These are phyloP conservation scores for Parazoanthus swiftii DNA, from an alignment of 92 coral and sea anemone genomes.

Conservation along the genomic window DNA sequence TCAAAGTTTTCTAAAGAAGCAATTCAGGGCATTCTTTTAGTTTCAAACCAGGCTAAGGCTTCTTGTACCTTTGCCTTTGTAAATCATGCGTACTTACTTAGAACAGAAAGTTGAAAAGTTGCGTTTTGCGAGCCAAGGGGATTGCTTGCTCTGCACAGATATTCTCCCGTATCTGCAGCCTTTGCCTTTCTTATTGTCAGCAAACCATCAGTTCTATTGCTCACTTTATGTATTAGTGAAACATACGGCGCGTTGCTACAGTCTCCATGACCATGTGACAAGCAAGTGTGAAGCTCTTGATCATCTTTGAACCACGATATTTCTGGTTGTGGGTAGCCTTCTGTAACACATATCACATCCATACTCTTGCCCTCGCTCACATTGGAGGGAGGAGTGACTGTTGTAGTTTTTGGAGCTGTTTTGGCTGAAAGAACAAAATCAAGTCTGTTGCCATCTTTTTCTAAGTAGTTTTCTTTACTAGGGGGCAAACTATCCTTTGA, in stretches of 20 bases:
- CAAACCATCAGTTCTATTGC: not conserved
- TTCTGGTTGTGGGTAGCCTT: slow-evolving; percentile 44
- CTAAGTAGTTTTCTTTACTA: not conserved
- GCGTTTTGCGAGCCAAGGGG: slow-evolving; percentile 30
- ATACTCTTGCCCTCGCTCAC: not conserved
- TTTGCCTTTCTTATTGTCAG: slow-evolving; percentile 27
- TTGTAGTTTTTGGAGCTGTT: not conserved
- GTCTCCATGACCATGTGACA: not conserved
- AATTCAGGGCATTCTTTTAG: no score
- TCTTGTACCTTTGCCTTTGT: no score
- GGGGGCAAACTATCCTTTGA: no score
- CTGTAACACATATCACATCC: slow-evolving; percentile 4
- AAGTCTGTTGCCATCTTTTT: not conserved
- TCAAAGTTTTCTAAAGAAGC: no score
- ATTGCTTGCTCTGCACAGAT: slow-evolving; percentile 48
- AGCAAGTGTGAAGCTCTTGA: slow-evolving; percentile 19
- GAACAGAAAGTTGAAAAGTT: slow-evolving; percentile 17
- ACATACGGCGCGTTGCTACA: not conserved
- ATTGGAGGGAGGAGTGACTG: not conserved
- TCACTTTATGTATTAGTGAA: not conserved
- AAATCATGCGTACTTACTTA: slow-evolving; percentile 37
- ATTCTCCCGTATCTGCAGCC: slow-evolving; percentile 39
- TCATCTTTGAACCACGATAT: slow-evolving; percentile 47
- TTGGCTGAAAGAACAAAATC: not conserved
- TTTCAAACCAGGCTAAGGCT: no score